These are phyloP conservation scores for Netelia fuscicornis DNA, from an alignment of 2,888 invertebrate species.

Conservation along the genomic window DNA sequence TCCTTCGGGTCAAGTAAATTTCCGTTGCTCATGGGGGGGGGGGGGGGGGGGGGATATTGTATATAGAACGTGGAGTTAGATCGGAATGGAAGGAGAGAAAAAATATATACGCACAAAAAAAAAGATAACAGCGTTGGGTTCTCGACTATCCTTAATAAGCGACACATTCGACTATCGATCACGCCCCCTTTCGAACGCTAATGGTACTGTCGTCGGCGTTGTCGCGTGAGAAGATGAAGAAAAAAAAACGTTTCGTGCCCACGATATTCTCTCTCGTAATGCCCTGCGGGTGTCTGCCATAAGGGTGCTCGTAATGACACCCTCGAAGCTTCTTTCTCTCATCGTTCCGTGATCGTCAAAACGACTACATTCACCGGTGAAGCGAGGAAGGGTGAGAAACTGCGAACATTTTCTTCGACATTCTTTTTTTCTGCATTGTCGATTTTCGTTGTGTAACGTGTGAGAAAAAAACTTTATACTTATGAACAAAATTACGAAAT, in stretches of 20 bases:
- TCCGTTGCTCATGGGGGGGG: not conserved
- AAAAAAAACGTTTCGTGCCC: constrained; percentile 27
- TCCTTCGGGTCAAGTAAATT: no score
- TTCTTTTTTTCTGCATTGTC: no score
- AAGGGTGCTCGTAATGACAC: constrained; percentile 23
- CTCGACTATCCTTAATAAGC: constrained; percentile 37
- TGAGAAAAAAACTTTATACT: no score
- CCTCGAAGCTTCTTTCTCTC: constrained; percentile 10
- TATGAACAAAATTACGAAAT: no score
- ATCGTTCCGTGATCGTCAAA: constrained; percentile 22
- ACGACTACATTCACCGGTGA: constrained; percentile 13
- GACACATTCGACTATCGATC: constrained; percentile 47
- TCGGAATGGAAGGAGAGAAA: constrained; percentile 22
- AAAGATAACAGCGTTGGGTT: not conserved
- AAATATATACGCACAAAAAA: constrained; percentile 1
- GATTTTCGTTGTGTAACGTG: no score
- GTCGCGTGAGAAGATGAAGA: constrained; percentile 8
- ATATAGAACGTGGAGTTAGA: constrained; percentile 5
- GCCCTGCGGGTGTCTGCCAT: not conserved
- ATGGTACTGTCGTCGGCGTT: constrained; percentile 32
- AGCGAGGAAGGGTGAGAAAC: not conserved
- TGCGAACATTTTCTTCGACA: no score
- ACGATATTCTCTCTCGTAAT: constrained; percentile 39
- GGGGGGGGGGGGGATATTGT: not conserved
- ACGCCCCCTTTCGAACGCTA: constrained; percentile 14